These are phyloP conservation scores for Prunella strophiata DNA, from an alignment of 2,797 vertebrate species.

Conservation along the genomic window DNA sequence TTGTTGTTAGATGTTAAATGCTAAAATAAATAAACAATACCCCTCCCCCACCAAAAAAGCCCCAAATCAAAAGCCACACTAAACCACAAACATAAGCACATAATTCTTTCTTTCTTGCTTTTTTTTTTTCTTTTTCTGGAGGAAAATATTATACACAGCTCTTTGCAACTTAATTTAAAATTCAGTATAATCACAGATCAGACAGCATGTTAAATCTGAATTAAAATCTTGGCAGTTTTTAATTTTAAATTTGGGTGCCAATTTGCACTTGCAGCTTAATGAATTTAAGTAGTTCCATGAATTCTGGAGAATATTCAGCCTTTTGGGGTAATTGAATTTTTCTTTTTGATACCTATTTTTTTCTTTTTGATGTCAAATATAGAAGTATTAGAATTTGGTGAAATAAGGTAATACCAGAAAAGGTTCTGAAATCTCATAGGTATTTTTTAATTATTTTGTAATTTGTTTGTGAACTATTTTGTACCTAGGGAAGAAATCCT, in stretches of 20 bases:
- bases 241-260: constrained; percentile 13
- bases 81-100: background rate
- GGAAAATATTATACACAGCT: background rate
- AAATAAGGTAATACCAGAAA: background rate
- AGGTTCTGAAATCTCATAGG: background rate
- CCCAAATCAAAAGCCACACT: background rate
- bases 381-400: background rate
- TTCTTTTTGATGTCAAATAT: background rate
- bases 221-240: background rate
- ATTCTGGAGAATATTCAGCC: background rate
- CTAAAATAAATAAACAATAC: background rate
- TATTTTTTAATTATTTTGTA: background rate
- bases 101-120: background rate
- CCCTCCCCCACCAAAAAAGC: rapidly evolving
- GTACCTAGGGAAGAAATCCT: background rate
- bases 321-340: background rate
- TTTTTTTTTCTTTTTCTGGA: background rate
- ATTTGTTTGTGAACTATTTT: background rate
- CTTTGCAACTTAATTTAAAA: constrained; percentile 16
- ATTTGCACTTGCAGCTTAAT: background rate
- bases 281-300: background rate
- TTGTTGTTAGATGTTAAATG: background rate
- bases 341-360: background rate
- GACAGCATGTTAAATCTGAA: background rate
- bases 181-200: background rate